Percentiles rank a stretch among this genome's conserved stretches.
Conservation (phyloP, 2,888 invertebrate genomes). For the Patella caerulea region DNA sequence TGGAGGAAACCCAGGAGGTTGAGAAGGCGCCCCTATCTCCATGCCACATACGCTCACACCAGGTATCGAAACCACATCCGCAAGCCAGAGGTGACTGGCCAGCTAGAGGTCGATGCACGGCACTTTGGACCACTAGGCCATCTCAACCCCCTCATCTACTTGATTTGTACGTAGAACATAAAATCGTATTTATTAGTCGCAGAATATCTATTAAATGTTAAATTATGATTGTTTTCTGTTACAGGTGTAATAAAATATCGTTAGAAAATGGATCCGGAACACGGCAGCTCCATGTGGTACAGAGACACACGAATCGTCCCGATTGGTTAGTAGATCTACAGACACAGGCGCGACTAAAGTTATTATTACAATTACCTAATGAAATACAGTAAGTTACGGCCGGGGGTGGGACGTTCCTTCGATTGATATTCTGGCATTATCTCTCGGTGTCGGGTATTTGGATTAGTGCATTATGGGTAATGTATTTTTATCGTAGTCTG, state of each 20-base stretch:
- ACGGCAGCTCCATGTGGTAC: conserved; percentile 77
- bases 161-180: too few relatives aligned
- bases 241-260: conserved; percentile 87
- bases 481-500: not conserved
- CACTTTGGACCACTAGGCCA: too few relatives aligned
- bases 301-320: conserved; percentile 77
- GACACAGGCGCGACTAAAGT: conserved; percentile 39
- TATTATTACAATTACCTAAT: conserved; percentile 36
- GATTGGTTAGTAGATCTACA: conserved; percentile 73
- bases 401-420: not conserved
- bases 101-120: too few relatives aligned
- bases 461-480: conserved; percentile 9
- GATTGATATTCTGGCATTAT: too few relatives aligned
- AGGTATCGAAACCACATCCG: too few relatives aligned
- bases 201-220: too few relatives aligned
- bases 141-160: too few relatives aligned
- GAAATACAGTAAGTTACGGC: conserved; percentile 45
- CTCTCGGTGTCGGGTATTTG: not conserved
- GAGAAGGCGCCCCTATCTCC: too few relatives aligned
- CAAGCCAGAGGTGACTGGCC: too few relatives aligned
- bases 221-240: not conserved
- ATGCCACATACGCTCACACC: too few relatives aligned
- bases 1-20: too few relatives aligned
- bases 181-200: too few relatives aligned
- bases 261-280: conserved; percentile 84